Evolutionary conservation across 35 echinoderm and acorn worm species (phyloP).

Genomic region (Eucidaris tribuloides): DNA sequence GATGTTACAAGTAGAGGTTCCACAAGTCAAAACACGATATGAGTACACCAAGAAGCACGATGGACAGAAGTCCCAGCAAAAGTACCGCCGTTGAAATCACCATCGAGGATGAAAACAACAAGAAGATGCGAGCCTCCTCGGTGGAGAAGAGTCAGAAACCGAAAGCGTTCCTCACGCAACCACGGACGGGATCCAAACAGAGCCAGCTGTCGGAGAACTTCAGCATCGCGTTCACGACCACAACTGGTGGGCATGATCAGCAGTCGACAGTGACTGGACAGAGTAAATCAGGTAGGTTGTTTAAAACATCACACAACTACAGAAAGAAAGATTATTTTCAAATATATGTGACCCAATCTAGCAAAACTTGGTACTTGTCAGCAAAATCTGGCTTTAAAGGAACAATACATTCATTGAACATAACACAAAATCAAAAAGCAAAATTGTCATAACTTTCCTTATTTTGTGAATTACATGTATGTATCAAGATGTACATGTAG

Average conservation of each 20-base stretch:
- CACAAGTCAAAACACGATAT: neutral
- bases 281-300: neutral
- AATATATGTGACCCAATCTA: too few relatives aligned
- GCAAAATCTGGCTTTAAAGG: too few relatives aligned
- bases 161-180: constrained; percentile 45
- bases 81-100: neutral
- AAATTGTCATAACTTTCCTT: too few relatives aligned
- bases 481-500: too few relatives aligned
- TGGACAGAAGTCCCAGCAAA: neutral
- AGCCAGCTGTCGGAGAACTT: constrained; percentile 16
- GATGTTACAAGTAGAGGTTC: neutral
- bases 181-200: constrained; percentile 39
- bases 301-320: too few relatives aligned
- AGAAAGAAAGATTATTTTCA: too few relatives aligned
- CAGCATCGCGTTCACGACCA: neutral
- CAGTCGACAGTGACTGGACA: neutral
- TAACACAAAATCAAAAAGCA: too few relatives aligned
- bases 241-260: neutral
- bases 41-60: neutral
- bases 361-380: too few relatives aligned
- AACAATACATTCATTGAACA: too few relatives aligned
- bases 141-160: constrained; percentile 12
- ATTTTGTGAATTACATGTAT: too few relatives aligned
- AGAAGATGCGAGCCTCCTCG: neutral
- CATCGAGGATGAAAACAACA: neutral